Base-by-base conservation (phyloP, 2,888 invertebrate genomes). In the Plebejus melissa region DNA sequence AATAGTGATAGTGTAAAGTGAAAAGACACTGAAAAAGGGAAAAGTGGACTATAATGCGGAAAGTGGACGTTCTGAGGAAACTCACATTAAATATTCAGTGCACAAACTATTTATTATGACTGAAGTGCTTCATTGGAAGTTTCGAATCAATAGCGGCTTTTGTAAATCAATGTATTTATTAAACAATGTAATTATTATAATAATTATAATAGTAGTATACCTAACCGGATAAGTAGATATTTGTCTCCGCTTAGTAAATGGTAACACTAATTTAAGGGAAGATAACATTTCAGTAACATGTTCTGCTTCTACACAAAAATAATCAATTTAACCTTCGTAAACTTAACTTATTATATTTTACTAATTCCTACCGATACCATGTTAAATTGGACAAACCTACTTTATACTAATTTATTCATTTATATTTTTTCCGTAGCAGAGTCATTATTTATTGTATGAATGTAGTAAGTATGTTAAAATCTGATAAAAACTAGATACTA, bases 81-180 rank as follows among this genome's bases (percentile, higher is more conserved):
- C 3, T 65, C 32, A 65, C 65, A 2, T 32, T 2, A 11, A 65
- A 65, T 41, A 32, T 75, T 46, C 50, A 28, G 57, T 70, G 75
- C 75, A 75, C 75, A 75, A 75, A 75, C 57, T 69, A 70, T 70
- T 70, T 70, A 22, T 22, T 65, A 6, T n/a, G n/a, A 70, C 41
- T 41, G 13, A 54, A 28, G 50, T 72, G 72, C 46, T 71, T 36
- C 41, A 36, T 72, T n/a, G 72, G 72, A 72, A 72, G 72, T 54
- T 54, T 72, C 13, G 50, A 22, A 32, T 32, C 6, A 72, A 32
- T 72, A 72, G 54, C 50, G 32, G 75, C 75, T 75, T 41, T 71
- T 75, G 75, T 71, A 75, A 75, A 75, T 75, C 22, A 57, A 57
- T 75, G 75, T 75, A 75, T 75, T 41, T 75, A 71, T 38, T 57